Percentiles rank a stretch among this genome's conserved stretches.
Conservation (phyloP, 2,797 vertebrate genomes). For the Dryobates pubescens region DNA sequence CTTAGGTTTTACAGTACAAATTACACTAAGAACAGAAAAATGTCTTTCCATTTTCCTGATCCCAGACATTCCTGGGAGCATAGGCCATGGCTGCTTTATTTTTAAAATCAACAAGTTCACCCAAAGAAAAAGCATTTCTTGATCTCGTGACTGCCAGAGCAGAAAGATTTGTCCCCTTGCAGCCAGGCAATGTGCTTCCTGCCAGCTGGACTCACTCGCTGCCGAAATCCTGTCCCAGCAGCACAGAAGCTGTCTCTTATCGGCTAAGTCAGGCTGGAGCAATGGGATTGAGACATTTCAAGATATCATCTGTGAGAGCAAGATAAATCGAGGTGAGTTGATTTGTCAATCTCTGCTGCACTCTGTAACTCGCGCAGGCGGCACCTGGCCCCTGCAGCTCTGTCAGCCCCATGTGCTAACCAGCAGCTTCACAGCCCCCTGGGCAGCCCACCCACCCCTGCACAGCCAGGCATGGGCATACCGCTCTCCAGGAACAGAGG, state of each 20-base stretch:
- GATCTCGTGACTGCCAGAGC: not conserved
- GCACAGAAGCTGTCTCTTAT: not conserved
- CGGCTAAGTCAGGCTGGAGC: not conserved
- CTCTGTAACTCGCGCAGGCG: accelerated
- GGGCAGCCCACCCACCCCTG: not conserved
- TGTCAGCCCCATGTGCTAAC: accelerated
- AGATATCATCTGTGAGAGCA: constrained; percentile 7
- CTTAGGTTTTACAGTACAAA: constrained; percentile 10
- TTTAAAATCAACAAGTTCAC: constrained; percentile 58
- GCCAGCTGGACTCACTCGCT: not conserved
- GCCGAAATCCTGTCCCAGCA: not conserved
- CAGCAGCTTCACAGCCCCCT: accelerated
- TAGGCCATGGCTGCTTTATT: constrained; percentile 24
- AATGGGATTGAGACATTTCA: constrained; percentile 2
- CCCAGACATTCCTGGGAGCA: constrained; percentile 44
- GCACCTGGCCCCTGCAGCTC: not conserved
- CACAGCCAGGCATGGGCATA: not conserved
- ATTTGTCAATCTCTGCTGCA: not conserved
- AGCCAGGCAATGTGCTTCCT: not conserved
- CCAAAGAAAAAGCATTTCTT: constrained; percentile 23
- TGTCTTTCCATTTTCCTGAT: not conserved
- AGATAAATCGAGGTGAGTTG: not conserved
- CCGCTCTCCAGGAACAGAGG: accelerated
- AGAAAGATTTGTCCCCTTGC: not conserved
- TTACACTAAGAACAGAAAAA: constrained; percentile 7